Conservation (phyloP, 2,113 vertebrate genomes). For the Eulemur rufifrons region DNA sequence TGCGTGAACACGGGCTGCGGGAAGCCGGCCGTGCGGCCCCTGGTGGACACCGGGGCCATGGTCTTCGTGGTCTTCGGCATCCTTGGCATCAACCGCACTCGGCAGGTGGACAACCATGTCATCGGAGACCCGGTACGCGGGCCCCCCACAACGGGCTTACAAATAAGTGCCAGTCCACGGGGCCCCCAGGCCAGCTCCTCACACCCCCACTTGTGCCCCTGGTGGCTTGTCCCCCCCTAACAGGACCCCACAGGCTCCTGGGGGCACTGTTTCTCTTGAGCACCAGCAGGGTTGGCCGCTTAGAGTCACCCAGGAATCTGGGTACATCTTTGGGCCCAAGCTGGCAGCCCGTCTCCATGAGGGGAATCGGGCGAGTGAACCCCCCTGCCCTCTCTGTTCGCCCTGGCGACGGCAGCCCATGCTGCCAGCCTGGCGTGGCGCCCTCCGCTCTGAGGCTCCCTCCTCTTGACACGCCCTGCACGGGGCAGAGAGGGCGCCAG, state of each 20-base stretch:
- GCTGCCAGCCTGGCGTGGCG: accelerated
- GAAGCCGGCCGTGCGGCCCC: slow-evolving; percentile 92
- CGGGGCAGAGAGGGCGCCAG: not conserved
- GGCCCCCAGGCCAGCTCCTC: not conserved
- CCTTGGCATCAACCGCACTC: slow-evolving; percentile 91
- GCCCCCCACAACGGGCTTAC: accelerated
- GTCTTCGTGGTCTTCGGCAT: slow-evolving; percentile 98
- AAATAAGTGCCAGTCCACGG: accelerated
- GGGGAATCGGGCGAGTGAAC: not conserved
- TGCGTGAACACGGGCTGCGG: slow-evolving; percentile 90
- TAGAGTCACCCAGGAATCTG: not conserved
- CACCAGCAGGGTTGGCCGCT: not conserved
- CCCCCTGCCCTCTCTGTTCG: accelerated
- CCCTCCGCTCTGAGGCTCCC: not conserved
- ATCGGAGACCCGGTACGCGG: slow-evolving; percentile 93
- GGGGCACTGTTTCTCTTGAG: not conserved
- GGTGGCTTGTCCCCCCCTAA: not conserved
- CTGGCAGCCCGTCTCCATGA: too few relatives aligned
- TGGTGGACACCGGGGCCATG: slow-evolving; percentile 98
- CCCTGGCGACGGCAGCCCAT: not conserved
- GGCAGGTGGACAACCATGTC: slow-evolving; percentile 92
- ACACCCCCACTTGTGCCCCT: not conserved
- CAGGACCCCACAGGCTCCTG: not conserved
- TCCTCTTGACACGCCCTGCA: accelerated
- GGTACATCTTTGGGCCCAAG: not conserved